Base-by-base conservation (phyloP, 1,140 invertebrate genomes). In the Calycopis cecrops region DNA sequence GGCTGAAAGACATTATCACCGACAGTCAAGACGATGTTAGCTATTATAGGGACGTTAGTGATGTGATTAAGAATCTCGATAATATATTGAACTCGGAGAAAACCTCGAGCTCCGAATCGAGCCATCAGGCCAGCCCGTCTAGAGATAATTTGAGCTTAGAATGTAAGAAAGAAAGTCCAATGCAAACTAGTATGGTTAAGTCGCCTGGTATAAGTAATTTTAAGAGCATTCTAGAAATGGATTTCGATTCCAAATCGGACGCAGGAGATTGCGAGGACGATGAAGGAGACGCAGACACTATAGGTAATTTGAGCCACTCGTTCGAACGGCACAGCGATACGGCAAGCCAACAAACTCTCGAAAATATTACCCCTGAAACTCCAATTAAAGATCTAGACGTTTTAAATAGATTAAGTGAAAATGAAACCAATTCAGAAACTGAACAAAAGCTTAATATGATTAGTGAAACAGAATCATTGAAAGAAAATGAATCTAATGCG, bases 21-120 rank as follows among this genome's bases (percentile, higher is more conserved):
- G 85, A 75, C 21, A 87, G 85, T 35, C 83, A 86, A 16, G 89
- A 89, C 56, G 89, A 89, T 55, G 88, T 89, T 57, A 89, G 86
- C 48, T 91, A 91, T 62, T 90, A 90, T 35, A 87, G 85, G 69
- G 89, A 91, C 56, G 89, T 92, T 40, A 91, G 90, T 35, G 90
- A 92, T 64, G 90, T 91, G n/a, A 92, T 92, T 33, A 90, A 89
- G 73, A 90, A 91, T 78, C 81, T 92, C 47, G 91, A 92, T 78
- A 90, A 91, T 66, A 91, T 90, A 62, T 72, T 92, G 14, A 91
- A 90, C 47, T 87, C 89, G 7, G 91, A 92, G 62, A 91, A 90
- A 60, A 90, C 89, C 4, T 91, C 90, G 4, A 91, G 90, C 53
- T 90, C 90, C 0, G 88, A 90, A 60, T 91, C 90, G 4, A 90